Evolutionary conservation across 2,113 vertebrate species (phyloP).

Genomic region (Amblyornis subalaris): DNA sequence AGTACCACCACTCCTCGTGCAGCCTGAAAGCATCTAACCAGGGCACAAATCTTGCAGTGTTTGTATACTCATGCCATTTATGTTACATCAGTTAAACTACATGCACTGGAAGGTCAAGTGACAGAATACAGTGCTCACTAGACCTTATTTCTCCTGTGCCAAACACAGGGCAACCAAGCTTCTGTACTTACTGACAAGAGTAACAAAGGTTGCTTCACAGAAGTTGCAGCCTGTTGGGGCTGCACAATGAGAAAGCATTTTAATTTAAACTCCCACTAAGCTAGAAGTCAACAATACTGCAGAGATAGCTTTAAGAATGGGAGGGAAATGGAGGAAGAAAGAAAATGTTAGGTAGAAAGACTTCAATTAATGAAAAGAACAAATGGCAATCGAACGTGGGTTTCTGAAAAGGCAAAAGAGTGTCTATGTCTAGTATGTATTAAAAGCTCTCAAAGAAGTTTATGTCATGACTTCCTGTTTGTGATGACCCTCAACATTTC

Average conservation of each 20-base stretch:
- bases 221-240: neutral
- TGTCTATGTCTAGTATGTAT: neutral
- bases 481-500: neutral
- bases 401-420: neutral
- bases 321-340: neutral
- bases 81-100: neutral
- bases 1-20: neutral
- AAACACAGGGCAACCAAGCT: neutral
- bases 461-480: neutral
- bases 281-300: neutral
- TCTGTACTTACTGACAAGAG: neutral
- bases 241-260: neutral
- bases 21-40: neutral
- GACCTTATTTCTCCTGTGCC: neutral
- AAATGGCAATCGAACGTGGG: neutral
- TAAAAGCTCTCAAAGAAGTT: neutral
- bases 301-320: neutral
- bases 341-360: neutral
- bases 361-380: neutral
- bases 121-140: neutral
- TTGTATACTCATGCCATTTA: neutral
- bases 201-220: neutral
- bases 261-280: neutral
- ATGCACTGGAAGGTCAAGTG: neutral
- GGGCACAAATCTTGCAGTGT: rapidly evolving